Evolutionary conservation across 2,888 invertebrate genomes (phyloP).

Genomic region (Dynastes tityus): DNA sequence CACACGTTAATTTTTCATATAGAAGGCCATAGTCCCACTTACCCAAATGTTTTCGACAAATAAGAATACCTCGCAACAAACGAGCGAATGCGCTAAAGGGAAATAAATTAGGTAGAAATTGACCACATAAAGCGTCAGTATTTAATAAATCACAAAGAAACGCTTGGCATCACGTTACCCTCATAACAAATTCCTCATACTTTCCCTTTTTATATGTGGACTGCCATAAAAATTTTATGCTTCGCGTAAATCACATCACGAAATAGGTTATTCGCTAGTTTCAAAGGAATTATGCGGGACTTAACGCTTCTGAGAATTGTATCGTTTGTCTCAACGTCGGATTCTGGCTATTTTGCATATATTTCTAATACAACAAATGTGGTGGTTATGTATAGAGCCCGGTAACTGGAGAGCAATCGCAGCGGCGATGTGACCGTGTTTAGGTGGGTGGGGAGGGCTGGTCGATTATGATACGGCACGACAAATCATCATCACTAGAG

Average conservation of each 20-base stretch:
- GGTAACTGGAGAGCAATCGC: too few species aligned
- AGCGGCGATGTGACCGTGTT: too few species aligned
- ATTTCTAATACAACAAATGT: too few species aligned
- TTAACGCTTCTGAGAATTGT: constrained; percentile 10
- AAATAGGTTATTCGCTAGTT: constrained; percentile 40
- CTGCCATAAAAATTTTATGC: constrained; percentile 41
- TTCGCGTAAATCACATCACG: constrained; percentile 33
- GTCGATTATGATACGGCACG: too few species aligned
- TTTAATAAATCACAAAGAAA: constrained; percentile 45
- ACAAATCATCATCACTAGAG: too few species aligned
- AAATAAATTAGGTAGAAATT: constrained; percentile 45
- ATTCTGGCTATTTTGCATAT: constrained; percentile 3
- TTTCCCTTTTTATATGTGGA: constrained; percentile 43
- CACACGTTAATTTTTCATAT: background rate
- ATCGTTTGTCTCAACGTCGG: background rate
- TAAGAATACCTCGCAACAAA: background rate
- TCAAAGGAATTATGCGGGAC: constrained; percentile 34
- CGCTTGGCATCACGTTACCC: constrained; percentile 30
- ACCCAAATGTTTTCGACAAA: constrained; percentile 2
- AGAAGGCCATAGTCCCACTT: background rate
- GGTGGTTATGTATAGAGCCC: too few species aligned
- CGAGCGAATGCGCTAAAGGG: constrained; percentile 9
- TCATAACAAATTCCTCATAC: constrained; percentile 37
- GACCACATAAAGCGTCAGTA: constrained; percentile 41
- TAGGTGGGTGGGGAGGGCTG: too few species aligned